Evolutionary conservation across 2,888 invertebrate genomes (phyloP), one percentile per base, ranked within the genome.

Genomic region (Xylophagus ater): DNA sequence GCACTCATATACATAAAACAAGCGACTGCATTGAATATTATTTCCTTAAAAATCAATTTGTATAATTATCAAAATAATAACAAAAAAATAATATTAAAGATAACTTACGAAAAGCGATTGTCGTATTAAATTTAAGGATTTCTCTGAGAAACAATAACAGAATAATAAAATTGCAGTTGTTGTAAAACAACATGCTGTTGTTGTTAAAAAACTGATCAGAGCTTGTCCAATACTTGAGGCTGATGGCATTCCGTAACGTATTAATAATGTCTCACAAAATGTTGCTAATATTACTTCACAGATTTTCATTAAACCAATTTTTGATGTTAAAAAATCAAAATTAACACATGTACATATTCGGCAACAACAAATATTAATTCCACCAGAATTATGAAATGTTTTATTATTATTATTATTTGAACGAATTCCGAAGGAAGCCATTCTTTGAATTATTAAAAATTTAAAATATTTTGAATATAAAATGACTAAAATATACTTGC

Each of bases 91-190:
- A 21, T 19, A 34, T 33, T 36, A 34, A 37, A 5, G 28, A n/a
- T 15, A n/a, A 74, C 85, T 76, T 71, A 89, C 88, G 60, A 88
- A 87, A 26, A 86, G 69, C 1, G 88, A 86, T 47, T 86, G 82
- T 41, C 82, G 70, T 46, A 89, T 76, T 5, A 86, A 70, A 45
- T 73, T 71, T 51, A 78, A 79, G 0, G 87, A 79, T 57, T 80
- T 81, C 33, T 78, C 74, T 1, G 88, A 88, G 40, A 87, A 69
- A 15, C 85, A 69, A 59, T 88, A 89, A 59, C 83, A 85, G 15
- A 78, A 62, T 39, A 87, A 70, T 28, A 88, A 68, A 2, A 88
- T 68, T 2, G 76, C 67, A 0, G 84, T 81, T 23, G 84, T 87
- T 50, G 86, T 74, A 34, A 85, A 73, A 50, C 86, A 85, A 43